phyloP scores from a whole-genome alignment of 1,140 invertebrate species.

The Euura lappo region DNA sequence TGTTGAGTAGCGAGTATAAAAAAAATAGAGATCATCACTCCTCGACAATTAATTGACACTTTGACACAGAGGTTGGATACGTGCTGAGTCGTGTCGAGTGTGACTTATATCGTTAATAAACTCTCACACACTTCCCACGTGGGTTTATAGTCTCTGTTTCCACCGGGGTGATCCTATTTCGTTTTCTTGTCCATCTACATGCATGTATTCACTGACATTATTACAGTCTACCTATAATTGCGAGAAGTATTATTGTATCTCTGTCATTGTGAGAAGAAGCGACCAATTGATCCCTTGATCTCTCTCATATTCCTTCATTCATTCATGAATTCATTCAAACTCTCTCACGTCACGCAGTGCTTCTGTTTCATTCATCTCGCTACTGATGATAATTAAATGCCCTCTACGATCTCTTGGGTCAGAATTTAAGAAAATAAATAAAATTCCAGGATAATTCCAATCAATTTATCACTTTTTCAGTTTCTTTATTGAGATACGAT shows the following conservation, averaged over 20 bases:
- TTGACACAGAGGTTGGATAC: neutral
- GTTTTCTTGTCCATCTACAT: no score
- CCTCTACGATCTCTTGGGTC: no score
- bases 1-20: neutral
- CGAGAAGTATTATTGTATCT: neutral
- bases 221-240: no score
- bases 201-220: no score
- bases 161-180: no score
- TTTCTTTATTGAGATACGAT: no score
- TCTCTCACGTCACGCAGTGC: neutral
- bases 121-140: neutral
- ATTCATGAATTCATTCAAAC: neutral
- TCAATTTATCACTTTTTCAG: no score
- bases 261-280: neutral
- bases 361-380: neutral
- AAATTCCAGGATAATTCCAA: no score
- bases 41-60: conserved; percentile 11
- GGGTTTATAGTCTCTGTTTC: neutral
- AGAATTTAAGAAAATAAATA: no score
- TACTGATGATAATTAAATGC: no score
- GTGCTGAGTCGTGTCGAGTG: neutral
- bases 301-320: neutral
- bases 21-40: neutral
- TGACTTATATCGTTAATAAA: no score
- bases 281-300: conserved; percentile 6